Base-by-base conservation (phyloP, 2,888 invertebrate genomes). In the Heteromurus nitidus region DNA sequence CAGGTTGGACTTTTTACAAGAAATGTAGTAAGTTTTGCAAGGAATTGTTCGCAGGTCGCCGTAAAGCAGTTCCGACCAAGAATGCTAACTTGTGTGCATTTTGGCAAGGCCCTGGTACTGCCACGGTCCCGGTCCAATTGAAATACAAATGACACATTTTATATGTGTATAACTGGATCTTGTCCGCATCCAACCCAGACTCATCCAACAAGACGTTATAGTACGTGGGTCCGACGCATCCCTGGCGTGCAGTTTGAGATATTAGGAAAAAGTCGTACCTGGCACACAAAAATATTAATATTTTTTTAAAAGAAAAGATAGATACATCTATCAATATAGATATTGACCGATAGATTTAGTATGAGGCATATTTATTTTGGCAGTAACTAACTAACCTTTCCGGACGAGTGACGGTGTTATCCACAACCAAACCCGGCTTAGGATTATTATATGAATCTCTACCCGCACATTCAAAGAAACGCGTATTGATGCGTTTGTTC, bases 51-150 rank as follows among this genome's bases (percentile, higher is more conserved):
- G 73, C 67, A 9, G 67, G 67, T 18, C 50, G 11, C 13, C 36
- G 30, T n/a, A 97, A 90, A 87, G 92, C 93, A 89, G 95, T 93
- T 0, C 98, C 97, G 0, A 97, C 93, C 42, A 97, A 90, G 85
- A 92, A 94, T 0, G 97, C 97, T 85, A 97, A 89, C 88, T 97
- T 97, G 89, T 98, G 97, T 0, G 97, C 97, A 89, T 98, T 98
- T 91, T 95, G 90, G 80, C 88, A 89, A 75, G 84, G 75, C 1
- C 58, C 75, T 24, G 69, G 75, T 13, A 81, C 74, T 16, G 81
- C 68, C 2, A 55, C 55, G 1, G 55, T 55, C 2, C 55, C 55
- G 26, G 18, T 55, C 55, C 55, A 55, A 24, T 55, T 55, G 26
- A 26, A 55, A 13, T 55, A 55, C 55, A 62, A n/a, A 31, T 62